Evolutionary conservation across 2,888 invertebrate genomes (phyloP).

Genomic region (Eubasilissa splendida): DNA sequence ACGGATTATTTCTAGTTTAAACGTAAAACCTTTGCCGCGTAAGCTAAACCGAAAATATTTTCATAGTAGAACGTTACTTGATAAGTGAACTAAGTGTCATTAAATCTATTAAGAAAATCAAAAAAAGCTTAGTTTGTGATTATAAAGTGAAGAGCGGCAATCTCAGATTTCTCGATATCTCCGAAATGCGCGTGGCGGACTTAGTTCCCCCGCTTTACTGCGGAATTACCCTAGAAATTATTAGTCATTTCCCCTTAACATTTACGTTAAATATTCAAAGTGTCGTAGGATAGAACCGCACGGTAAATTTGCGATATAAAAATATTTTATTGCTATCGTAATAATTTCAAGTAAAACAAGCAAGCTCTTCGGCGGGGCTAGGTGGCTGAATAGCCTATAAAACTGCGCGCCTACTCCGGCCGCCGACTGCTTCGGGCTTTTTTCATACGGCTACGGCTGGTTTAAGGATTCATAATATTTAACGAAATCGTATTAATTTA

Average conservation of each 20-base stretch:
- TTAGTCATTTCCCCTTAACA: slow-evolving; percentile 27
- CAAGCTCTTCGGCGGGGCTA: slow-evolving; percentile 27
- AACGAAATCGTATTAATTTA: too few species aligned
- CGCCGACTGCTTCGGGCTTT: neutral
- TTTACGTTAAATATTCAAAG: slow-evolving; percentile 34
- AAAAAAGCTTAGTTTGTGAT: too few species aligned
- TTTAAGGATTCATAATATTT: too few species aligned
- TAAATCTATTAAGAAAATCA: too few species aligned
- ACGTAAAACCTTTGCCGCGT: too few species aligned
- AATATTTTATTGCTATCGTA: slow-evolving; percentile 44
- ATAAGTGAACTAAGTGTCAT: too few species aligned
- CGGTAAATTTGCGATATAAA: slow-evolving; percentile 18
- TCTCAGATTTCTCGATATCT: neutral
- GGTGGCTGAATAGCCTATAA: slow-evolving; percentile 41
- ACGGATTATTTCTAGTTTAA: too few species aligned
- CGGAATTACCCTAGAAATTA: slow-evolving; percentile 12
- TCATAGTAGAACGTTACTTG: too few species aligned
- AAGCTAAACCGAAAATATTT: too few species aligned
- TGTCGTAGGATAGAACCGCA: slow-evolving; percentile 27
- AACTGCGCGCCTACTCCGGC: slow-evolving; percentile 33
- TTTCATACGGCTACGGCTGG: neutral
- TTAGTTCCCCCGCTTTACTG: neutral
- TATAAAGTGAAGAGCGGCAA: too few species aligned
- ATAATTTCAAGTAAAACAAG: slow-evolving; percentile 40
- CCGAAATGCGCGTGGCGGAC: neutral